Evolutionary conservation across 1,140 invertebrate genomes (phyloP), one percentile per base, ranked within the genome.

Genomic region (Aphidius ervi): DNA sequence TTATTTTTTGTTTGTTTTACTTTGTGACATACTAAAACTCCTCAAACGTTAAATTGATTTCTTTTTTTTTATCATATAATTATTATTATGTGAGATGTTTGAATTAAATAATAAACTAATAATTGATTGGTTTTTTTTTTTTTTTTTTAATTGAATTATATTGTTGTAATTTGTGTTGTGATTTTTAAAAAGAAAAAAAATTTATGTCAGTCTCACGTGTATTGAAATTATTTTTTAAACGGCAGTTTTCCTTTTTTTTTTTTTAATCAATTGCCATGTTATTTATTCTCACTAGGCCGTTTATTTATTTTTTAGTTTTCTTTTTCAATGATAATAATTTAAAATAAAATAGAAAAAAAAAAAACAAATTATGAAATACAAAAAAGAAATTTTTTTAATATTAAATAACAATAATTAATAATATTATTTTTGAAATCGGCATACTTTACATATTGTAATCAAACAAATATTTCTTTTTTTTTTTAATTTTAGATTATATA

Each of bases 381-480:
- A 16, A 20, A 10, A 45, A 45, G 40, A 55, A 40, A 61, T 47
- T 61, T 68, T 74, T 65, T 64, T 63, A 61, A 62, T 68, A 67
- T 61, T 46, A 55, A 62, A 63, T 78, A 78, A 79, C 75, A 78
- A 75, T 77, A 75, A 77, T 79, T 77, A 77, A 76, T 75, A 68
- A 78, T 16, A 16, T 79, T 77, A 77, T 77, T 78, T 78, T 76
- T 72, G 39, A 73, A 79, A 57, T 47, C 4, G 37, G 23, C 49
- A 49, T 69, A 72, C 68, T 76, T 75, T 76, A 78, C 74, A 77
- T 73, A 74, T 70, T 76, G 52, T 54, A 9, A 75, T 75, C 77
- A 76, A 77, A 76, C 71, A 74, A 77, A 77, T 41, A 55, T 45
- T 50, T 52, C 65, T 68, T 76, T 31, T 31, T 4, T 31, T 16